phyloP scores from a whole-genome alignment of 2,888 invertebrate species.

The Apeira syringaria region DNA sequence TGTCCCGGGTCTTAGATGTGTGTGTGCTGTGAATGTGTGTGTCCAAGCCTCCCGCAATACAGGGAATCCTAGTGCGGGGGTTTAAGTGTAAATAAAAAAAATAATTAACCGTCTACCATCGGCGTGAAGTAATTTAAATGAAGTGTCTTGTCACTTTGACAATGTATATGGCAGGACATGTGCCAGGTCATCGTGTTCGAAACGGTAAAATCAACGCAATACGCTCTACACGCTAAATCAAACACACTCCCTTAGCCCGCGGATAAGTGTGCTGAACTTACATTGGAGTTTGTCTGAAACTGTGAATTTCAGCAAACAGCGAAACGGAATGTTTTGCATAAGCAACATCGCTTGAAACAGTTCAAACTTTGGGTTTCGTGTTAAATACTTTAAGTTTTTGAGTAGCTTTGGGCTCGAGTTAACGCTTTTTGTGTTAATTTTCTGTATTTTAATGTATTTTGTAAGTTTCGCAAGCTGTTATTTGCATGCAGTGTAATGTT shows the following conservation, averaged over 20 bases:
- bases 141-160: too few relatives aligned
- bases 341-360: conserved; percentile 7
- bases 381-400: conserved; percentile 9
- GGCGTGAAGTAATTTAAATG: too few relatives aligned
- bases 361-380: conserved; percentile 2
- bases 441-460: background rate
- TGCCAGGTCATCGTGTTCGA: too few relatives aligned
- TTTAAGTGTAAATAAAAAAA: too few relatives aligned
- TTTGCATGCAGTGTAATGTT: too few relatives aligned
- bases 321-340: conserved; percentile 19
- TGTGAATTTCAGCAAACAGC: conserved; percentile 15
- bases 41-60: too few relatives aligned
- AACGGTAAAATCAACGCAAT: background rate
- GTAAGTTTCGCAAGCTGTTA: background rate
- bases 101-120: too few relatives aligned
- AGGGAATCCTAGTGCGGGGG: too few relatives aligned
- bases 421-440: background rate
- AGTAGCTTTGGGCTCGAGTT: background rate
- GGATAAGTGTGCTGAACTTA: conserved; percentile 17
- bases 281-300: conserved; percentile 11
- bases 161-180: too few relatives aligned
- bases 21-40: too few relatives aligned
- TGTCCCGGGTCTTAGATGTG: too few relatives aligned
- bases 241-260: background rate
- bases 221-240: background rate